A percentile compares a stretch with the other conserved stretches of the same genome.
phyloP scores from a whole-genome alignment of 2,113 vertebrate species.

The Lycaon pictus region DNA sequence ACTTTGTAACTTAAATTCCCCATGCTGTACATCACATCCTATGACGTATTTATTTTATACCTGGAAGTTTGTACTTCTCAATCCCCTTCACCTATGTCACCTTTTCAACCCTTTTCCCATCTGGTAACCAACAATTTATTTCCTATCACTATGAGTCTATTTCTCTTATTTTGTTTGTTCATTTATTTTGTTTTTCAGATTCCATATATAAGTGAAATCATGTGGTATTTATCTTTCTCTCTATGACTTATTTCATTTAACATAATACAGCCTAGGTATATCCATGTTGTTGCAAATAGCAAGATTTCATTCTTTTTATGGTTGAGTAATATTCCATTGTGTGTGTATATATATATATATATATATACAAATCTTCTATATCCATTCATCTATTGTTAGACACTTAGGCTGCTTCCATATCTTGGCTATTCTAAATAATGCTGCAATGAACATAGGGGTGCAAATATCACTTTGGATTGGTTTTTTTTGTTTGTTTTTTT shows the following conservation, averaged over 20 bases:
- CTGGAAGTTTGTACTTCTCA: not conserved
- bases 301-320: not conserved
- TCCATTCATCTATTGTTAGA: not conserved
- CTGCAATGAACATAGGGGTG: not conserved
- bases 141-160: not conserved
- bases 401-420: not conserved
- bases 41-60: not conserved
- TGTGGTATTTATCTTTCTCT: not conserved
- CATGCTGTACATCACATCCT: not conserved
- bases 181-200: not conserved
- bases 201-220: not conserved
- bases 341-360: not conserved
- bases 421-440: not conserved
- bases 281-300: not conserved
- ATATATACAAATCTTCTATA: not conserved
- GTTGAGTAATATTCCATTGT: not conserved
- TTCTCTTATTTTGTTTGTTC: not conserved
- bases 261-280: not conserved
- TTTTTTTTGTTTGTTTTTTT: not conserved
- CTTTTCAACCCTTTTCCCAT: not conserved
- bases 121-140: not conserved
- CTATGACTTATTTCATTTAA: not conserved
- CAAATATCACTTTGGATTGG: not conserved
- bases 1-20: not conserved
- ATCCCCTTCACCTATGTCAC: not conserved